Percentiles rank a stretch among this genome's conserved stretches.
Evolutionary conservation across 1,140 invertebrate genomes (phyloP).

Genomic region (Formica selysi): DNA sequence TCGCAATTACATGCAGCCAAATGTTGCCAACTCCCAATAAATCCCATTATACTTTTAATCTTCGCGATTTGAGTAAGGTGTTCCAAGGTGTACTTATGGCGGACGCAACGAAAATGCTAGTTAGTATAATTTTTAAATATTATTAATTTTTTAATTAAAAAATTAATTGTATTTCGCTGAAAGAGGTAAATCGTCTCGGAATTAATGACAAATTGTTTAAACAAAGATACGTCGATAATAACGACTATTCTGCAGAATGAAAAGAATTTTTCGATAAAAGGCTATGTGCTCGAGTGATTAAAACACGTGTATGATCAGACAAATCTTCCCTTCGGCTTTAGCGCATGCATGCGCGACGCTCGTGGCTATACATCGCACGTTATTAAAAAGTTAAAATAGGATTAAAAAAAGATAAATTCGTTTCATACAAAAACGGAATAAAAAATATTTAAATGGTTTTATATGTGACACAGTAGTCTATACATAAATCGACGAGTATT

Average conservation of each 20-base stretch:
- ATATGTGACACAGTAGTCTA: neutral
- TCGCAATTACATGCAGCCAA: conserved; percentile 87
- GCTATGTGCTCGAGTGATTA: conserved; percentile 1
- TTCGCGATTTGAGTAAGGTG: conserved; percentile 90
- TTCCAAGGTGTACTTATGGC: conserved; percentile 92
- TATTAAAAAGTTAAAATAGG: conserved; percentile 5
- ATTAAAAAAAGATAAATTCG: neutral
- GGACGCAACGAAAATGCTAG: conserved; percentile 85
- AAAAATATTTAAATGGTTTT: conserved; percentile 3
- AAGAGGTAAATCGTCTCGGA: neutral
- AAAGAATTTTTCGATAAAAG: neutral
- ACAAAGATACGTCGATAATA: conserved; percentile 5
- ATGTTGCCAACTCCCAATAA: conserved; percentile 90
- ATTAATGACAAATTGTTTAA: neutral
- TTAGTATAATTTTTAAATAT: conserved; percentile 70
- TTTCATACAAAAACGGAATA: neutral
- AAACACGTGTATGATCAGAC: conserved; percentile 20
- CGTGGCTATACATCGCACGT: neutral
- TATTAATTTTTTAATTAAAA: neutral
- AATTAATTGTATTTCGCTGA: neutral
- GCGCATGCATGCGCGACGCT: too few relatives aligned
- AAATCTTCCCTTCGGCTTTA: neutral
- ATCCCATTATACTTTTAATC: conserved; percentile 91
- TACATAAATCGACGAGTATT: neutral
- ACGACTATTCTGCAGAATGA: neutral